phyloP scores from a whole-genome alignment of 2,888 invertebrate genomes.

The Trichogramma evanescens region DNA sequence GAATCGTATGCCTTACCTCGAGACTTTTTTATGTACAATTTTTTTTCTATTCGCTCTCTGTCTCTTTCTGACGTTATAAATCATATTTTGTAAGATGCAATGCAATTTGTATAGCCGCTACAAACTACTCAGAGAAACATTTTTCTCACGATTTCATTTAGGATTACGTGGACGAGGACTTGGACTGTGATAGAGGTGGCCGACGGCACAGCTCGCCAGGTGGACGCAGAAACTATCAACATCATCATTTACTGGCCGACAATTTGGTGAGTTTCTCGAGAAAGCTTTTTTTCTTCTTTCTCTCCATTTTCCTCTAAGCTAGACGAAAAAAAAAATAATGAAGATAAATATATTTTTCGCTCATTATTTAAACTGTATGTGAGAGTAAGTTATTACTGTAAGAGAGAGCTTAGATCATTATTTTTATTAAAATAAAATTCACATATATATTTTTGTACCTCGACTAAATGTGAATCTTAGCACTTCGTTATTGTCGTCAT shows the following conservation, averaged over 20 bases:
- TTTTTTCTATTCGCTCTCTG: not conserved
- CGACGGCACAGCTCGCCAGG: constrained; percentile 67
- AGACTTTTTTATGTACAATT: not conserved
- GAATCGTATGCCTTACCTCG: too few species aligned
- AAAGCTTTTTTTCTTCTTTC: not conserved
- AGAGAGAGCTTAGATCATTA: too few species aligned
- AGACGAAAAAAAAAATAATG: not conserved
- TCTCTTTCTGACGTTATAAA: too few species aligned
- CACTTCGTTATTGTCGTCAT: too few species aligned
- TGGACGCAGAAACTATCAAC: constrained; percentile 50
- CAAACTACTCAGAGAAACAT: too few species aligned
- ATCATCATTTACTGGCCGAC: constrained; percentile 42
- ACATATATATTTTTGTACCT: too few species aligned
- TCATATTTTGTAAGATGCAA: too few species aligned
- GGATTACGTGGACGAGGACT: constrained; percentile 68
- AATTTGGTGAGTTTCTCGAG: constrained; percentile 43
- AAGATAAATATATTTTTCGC: not conserved
- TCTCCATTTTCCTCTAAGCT: constrained; percentile 1
- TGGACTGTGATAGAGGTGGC: constrained; percentile 56
- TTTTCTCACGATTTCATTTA: constrained; percentile 37
- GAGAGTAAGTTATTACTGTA: too few species aligned
- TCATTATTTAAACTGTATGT: not conserved
- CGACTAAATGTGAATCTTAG: too few species aligned
- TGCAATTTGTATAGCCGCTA: too few species aligned
- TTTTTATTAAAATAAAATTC: too few species aligned